Conservation (phyloP, 2,797 vertebrate species). For the Benthosema pterotum region DNA sequence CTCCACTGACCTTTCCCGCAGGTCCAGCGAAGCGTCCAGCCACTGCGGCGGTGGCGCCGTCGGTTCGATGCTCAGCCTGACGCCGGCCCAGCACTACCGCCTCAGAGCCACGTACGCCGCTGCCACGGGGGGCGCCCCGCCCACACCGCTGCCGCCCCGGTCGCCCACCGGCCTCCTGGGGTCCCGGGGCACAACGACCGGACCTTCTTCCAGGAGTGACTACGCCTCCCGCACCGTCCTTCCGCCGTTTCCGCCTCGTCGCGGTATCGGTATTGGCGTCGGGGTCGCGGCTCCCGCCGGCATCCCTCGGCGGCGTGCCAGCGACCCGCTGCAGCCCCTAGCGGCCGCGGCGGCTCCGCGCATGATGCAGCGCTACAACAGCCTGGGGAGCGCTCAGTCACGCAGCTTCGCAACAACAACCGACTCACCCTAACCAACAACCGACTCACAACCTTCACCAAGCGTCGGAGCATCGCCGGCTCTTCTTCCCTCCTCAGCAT, state of each 20-base stretch:
- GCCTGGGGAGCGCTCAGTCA: conserved; percentile 80
- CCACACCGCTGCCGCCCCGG: conserved; percentile 87
- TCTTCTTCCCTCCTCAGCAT: too few relatives aligned
- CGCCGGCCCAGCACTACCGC: conserved; percentile 89
- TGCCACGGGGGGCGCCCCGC: conserved; percentile 89
- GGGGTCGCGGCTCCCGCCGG: too few relatives aligned
- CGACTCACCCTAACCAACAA: too few relatives aligned
- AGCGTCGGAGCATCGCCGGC: too few relatives aligned
- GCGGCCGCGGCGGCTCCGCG: conserved; percentile 44
- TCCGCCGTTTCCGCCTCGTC: conserved; percentile 69
- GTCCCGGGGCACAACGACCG: too few relatives aligned
- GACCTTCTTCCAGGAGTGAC: conserved; percentile 74
- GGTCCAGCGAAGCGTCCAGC: conserved; percentile 91
- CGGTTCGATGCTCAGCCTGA: conserved; percentile 90
- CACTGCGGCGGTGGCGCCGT: conserved; percentile 79
- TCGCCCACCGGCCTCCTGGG: too few relatives aligned
- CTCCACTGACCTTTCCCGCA: conserved; percentile 89
- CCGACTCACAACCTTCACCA: too few relatives aligned
- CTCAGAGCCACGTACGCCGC: conserved; percentile 90
- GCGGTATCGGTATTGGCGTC: too few relatives aligned
- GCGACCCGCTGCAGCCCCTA: conserved; percentile 83
- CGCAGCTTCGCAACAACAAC: too few relatives aligned
- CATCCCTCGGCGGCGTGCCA: conserved; percentile 83
- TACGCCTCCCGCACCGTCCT: conserved; percentile 71
- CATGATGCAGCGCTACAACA: conserved; percentile 86